phyloP scores from a whole-genome alignment of 2,113 vertebrate species.

The Albula glossodonta region DNA sequence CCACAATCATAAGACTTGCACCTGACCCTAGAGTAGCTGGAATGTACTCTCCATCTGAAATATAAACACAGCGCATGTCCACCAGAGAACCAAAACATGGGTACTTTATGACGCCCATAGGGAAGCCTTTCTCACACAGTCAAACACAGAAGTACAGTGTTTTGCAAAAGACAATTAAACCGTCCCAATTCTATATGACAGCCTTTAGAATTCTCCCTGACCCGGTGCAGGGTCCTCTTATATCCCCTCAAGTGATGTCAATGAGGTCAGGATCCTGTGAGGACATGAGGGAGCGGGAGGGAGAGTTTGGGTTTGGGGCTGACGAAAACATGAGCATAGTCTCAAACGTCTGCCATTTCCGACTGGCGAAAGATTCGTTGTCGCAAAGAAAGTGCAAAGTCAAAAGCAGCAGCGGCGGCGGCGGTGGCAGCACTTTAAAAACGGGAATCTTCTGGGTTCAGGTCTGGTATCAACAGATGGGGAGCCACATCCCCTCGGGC shows the following conservation, averaged over 20 bases:
- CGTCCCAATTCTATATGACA: too few relatives aligned
- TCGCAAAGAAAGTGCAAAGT: neutral
- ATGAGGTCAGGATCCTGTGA: neutral
- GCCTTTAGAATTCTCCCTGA: too few relatives aligned
- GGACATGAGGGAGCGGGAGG: neutral
- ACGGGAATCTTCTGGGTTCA: neutral
- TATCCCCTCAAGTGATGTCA: neutral
- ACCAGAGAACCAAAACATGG: neutral
- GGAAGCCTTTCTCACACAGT: neutral
- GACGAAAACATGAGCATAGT: neutral
- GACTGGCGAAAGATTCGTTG: neutral
- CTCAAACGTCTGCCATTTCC: neutral
- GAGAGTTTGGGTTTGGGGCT: too few relatives aligned
- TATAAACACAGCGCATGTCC: neutral
- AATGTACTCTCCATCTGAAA: neutral
- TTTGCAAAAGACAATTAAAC: too few relatives aligned
- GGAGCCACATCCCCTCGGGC: neutral
- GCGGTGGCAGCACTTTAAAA: neutral
- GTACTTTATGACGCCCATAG: neutral
- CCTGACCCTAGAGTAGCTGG: neutral
- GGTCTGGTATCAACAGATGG: neutral
- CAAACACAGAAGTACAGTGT: neutral
- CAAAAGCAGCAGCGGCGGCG: neutral
- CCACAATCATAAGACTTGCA: neutral
- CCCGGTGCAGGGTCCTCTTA: too few relatives aligned